Percentiles rank a stretch among this genome's conserved stretches.
Conservation (phyloP, 2,113 vertebrate species). For the Genyomyrus donnyi region DNA sequence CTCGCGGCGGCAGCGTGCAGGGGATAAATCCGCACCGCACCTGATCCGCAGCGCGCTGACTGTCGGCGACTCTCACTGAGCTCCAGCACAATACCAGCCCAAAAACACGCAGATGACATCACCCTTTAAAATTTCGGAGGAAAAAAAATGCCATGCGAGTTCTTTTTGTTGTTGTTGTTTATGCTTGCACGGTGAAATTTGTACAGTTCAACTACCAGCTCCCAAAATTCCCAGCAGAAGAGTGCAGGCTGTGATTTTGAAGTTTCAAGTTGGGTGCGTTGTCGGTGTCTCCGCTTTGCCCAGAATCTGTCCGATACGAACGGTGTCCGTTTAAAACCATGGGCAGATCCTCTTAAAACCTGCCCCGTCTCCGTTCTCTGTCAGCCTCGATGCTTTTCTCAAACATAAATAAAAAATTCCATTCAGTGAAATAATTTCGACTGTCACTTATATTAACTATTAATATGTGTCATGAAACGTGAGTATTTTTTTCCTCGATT, state of each 20-base stretch:
- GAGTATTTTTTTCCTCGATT: constrained; percentile 16
- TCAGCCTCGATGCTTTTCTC: not conserved
- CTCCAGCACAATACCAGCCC: constrained; percentile 7
- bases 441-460: not conserved
- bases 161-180: constrained; percentile 1
- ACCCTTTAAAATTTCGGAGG: constrained; percentile 15
- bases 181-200: not conserved
- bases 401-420: constrained; percentile 42
- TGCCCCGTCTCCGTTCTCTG: constrained; percentile 15
- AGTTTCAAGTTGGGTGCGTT: not conserved
- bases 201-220: constrained; percentile 16
- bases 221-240: constrained; percentile 21
- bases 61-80: not conserved
- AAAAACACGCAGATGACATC: constrained; percentile 22
- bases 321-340: not conserved
- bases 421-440: not conserved
- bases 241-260: not conserved
- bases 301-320: constrained; percentile 9
- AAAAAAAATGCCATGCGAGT: constrained; percentile 17
- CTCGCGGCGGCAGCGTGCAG: not conserved
- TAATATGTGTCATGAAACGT: constrained; percentile 24
- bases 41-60: not conserved
- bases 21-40: constrained; percentile 6
- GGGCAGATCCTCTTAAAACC: constrained; percentile 13
- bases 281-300: constrained; percentile 34